Evolutionary conservation across 2,888 invertebrate genomes (phyloP).

Genomic region (Nomada fabriciana): DNA sequence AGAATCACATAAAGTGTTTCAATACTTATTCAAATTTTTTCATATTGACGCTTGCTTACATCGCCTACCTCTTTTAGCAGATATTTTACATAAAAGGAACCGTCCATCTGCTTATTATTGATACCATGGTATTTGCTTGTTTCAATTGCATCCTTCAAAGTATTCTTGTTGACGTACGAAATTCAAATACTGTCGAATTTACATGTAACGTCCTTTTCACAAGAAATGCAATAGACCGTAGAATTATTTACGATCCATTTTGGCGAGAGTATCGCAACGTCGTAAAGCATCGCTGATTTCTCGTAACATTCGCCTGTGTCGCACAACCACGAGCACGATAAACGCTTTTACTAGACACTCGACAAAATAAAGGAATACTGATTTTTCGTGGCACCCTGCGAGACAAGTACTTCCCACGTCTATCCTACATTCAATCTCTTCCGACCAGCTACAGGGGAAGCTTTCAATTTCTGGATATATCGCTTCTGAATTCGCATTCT

Average conservation of each 20-base stretch:
- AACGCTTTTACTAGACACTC: constrained; percentile 44
- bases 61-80: not conserved
- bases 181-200: not conserved
- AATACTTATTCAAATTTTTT: too few relatives aligned
- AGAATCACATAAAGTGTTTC: too few relatives aligned
- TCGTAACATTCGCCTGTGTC: constrained; percentile 25
- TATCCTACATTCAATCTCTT: constrained; percentile 22
- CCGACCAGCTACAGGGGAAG: constrained; percentile 52
- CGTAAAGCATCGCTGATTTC: constrained; percentile 31
- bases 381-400: constrained; percentile 47
- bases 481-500: constrained; percentile 13
- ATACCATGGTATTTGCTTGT: not conserved
- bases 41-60: not conserved
- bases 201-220: not conserved
- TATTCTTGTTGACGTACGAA: not conserved
- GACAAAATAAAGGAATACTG: constrained; percentile 63
- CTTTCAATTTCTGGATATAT: constrained; percentile 75
- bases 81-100: too few relatives aligned
- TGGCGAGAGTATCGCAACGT: constrained; percentile 37
- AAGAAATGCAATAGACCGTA: not conserved
- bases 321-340: constrained; percentile 38
- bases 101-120: too few relatives aligned
- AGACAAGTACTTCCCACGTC: constrained; percentile 66
- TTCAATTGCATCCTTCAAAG: not conserved
- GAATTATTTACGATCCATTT: constrained; percentile 4